Conservation (phyloP, 2,797 vertebrate genomes). For the Petrocephalus schoutedeni region DNA sequence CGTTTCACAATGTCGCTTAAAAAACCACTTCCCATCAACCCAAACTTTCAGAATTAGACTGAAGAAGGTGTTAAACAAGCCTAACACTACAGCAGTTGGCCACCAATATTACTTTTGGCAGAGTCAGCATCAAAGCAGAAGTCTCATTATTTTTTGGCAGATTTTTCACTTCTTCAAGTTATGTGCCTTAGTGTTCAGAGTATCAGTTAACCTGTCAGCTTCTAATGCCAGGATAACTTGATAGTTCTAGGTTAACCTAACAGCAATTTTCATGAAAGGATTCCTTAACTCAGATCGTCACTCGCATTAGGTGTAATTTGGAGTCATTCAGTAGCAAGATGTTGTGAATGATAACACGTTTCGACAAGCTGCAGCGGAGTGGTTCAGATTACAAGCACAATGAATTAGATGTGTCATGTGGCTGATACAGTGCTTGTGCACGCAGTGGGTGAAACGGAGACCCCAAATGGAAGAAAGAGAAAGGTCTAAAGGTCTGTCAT, state of each 20-base stretch:
- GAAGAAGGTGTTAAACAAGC: not conserved
- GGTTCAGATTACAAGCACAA: not conserved
- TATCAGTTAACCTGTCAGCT: not conserved
- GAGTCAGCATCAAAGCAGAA: not conserved
- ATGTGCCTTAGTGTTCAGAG: too few species aligned
- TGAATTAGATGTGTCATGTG: not conserved
- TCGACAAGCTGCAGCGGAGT: not conserved
- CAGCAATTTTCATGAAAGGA: not conserved
- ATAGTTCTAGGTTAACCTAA: not conserved
- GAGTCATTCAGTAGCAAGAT: not conserved
- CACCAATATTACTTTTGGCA: not conserved
- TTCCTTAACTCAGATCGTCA: not conserved
- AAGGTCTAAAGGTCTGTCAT: not conserved
- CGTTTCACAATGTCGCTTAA: conserved; percentile 9
- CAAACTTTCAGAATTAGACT: not conserved
- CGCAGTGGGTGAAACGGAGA: not conserved
- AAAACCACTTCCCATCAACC: not conserved
- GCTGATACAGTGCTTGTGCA: not conserved
- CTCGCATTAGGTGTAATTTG: not conserved
- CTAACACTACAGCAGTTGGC: not conserved
- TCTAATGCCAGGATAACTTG: not conserved
- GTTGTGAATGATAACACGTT: not conserved
- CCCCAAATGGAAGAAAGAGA: not conserved
- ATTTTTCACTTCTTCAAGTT: too few species aligned
- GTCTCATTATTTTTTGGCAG: not conserved